Base-by-base conservation (phyloP, 1,140 invertebrate genomes). In the Drosophila nigrodunni region DNA sequence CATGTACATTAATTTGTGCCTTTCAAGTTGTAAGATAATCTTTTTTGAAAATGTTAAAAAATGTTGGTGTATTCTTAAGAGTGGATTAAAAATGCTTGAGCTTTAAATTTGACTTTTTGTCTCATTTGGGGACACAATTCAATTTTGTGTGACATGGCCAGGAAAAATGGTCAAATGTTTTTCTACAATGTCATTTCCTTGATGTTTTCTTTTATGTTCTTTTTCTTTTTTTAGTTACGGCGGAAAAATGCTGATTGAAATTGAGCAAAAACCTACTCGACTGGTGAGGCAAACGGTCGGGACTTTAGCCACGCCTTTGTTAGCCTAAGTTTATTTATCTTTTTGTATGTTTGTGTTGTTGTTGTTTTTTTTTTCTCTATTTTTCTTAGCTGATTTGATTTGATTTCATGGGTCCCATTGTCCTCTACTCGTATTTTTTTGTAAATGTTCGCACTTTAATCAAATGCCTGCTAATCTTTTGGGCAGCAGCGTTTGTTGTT, bases 141-240 rank as follows among this genome's bases (percentile, higher is more conserved):
- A 85, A 89, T 88, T 88, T 81, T 70, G 62, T 66, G 55, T 77
- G 70, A 72, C 70, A 73, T 77, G 72, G 54, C 47, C 62, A 77
- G 77, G 57, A 80, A 86, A 82, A 83, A 80, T 80, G 85, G 80
- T 88, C 85, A 89, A 88, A 80, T 86, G 77, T 88, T 90, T 88
- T 89, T 80, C 70, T 74, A 80, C 89, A 85, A 80, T 78, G 80
- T 79, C 78, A 87, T 88, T 89, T 90, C 64, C 74, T 86, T 78
- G 76, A 73, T 77, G 70, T 62, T 78, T 90, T 90, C 65, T 78
- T 88, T 90, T 74, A 68, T 62, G 43, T 60, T 78, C 60, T 58
- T 64, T 69, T 75, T 43, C 71, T 47, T 52, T 68, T 30, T 73
- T 66, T 70, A 37, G 39, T 11, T 11, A 61, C 59, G 46, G 41